Evolutionary conservation across 2,888 invertebrate genomes (phyloP).

Genomic region (Stegophylla sp.): DNA sequence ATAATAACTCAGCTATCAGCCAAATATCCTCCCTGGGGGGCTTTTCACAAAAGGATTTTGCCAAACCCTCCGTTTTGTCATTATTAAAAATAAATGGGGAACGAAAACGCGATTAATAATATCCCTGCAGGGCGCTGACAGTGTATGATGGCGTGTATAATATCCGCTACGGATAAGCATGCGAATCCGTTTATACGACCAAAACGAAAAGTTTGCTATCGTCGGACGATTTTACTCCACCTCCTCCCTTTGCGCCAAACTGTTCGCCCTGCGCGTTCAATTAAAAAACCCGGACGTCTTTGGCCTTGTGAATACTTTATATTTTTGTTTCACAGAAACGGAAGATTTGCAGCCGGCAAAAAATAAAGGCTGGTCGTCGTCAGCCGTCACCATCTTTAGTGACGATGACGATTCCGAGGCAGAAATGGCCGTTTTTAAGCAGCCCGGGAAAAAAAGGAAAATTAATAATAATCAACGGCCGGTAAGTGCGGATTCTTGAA

Average conservation of each 20-base stretch:
- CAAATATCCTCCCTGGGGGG: conserved; percentile 44
- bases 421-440: conserved; percentile 49
- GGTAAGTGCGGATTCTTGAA: neutral
- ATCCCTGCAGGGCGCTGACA: conserved; percentile 19
- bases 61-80: conserved; percentile 51
- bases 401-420: conserved; percentile 30
- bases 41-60: conserved; percentile 53
- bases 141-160: conserved; percentile 20
- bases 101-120: conserved; percentile 58
- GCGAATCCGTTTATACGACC: conserved; percentile 31
- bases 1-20: conserved; percentile 34
- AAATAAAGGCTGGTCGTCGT: conserved; percentile 28
- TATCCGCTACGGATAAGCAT: conserved; percentile 50
- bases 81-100: conserved; percentile 57
- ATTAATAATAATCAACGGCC: neutral
- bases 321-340: neutral
- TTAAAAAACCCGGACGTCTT: conserved; percentile 48
- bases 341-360: conserved; percentile 1
- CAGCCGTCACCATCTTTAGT: neutral
- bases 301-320: neutral
- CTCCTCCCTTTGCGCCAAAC: neutral
- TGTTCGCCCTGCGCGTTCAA: neutral
- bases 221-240: conserved; percentile 1
- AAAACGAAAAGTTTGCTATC: conserved; percentile 47
- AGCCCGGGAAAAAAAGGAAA: conserved; percentile 48